Evolutionary conservation across 2,888 invertebrate species (phyloP), one percentile per base, ranked within the genome.

Genomic region (Rhamphomyia laevipes): DNA sequence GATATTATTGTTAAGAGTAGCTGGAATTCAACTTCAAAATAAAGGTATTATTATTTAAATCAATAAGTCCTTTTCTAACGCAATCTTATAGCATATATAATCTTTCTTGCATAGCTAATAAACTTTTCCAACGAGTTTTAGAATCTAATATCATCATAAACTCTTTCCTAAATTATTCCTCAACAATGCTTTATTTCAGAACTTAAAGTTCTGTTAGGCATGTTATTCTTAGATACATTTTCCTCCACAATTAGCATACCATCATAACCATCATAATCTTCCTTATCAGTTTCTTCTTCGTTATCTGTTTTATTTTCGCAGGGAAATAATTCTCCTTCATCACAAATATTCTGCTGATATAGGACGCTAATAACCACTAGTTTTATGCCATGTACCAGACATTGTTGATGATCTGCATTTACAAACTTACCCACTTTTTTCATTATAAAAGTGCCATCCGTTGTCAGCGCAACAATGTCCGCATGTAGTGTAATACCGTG

Each of bases 51-150:
- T 47, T 50, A 40, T 48, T 49, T 23, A 56, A 16, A 49, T 55
- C 55, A 43, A 57, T 53, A 30, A 57, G 51, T 23, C 55, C 49
- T 49, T 58, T 58, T 46, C 49, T 38, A 27, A 56, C 50, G 52
- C 53, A 55, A 37, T 46, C 50, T 44, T 57, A 57, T 18, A 56
- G 12, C 56, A 42, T 44, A 35, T 44, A 45, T 44, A 52, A 54
- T 54, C 50, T 51, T 18, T 45, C 43, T 16, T 54, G 41, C 56
- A 54, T 54, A n/a, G 31, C 23, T 16, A 46, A 33, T 35, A 54
- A 47, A 46, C 52, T 54, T 23, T 44, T 46, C 51, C 53, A 55
- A 12, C 53, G 45, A 30, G 53, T 55, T 51, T 50, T 49, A 47
- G 48, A 51, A 45, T 54, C 51, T 27, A 54, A 46, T 40, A 43